Evolutionary conservation across 2,113 vertebrate genomes (phyloP).

Genomic region (Tragelaphus buxtoni): DNA sequence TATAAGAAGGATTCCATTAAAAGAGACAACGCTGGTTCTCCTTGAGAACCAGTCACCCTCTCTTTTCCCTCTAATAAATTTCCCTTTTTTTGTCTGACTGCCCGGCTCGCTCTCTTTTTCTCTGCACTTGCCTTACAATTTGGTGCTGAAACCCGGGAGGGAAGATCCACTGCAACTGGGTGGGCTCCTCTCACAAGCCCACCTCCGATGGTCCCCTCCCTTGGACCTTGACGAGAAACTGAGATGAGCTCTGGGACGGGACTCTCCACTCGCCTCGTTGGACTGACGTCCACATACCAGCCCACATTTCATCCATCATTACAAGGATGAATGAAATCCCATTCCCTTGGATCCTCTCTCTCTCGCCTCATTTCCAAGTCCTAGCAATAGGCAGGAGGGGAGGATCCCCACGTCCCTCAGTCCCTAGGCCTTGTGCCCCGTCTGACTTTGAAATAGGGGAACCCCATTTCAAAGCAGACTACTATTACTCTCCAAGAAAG

Average conservation of each 20-base stretch:
- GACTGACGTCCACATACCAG: neutral
- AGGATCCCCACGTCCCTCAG: too few relatives aligned
- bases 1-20: neutral
- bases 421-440: too few relatives aligned
- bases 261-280: neutral
- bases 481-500: too few relatives aligned
- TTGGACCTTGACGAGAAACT: fast-evolving
- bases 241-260: neutral
- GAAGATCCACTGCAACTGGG: neutral
- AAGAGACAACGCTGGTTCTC: neutral
- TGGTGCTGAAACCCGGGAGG: neutral
- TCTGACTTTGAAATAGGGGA: too few relatives aligned
- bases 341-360: too few relatives aligned
- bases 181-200: neutral
- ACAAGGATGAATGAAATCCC: neutral
- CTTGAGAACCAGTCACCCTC: neutral
- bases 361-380: too few relatives aligned
- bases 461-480: too few relatives aligned
- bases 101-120: neutral
- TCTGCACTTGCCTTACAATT: neutral
- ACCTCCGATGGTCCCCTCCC: neutral
- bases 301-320: neutral
- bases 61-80: neutral
- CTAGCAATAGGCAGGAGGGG: too few relatives aligned
- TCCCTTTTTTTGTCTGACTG: neutral